These are phyloP conservation scores for Patiria pectinifera DNA, from an alignment of 53 echinoderm and acorn worm species.

Conservation along the genomic window DNA sequence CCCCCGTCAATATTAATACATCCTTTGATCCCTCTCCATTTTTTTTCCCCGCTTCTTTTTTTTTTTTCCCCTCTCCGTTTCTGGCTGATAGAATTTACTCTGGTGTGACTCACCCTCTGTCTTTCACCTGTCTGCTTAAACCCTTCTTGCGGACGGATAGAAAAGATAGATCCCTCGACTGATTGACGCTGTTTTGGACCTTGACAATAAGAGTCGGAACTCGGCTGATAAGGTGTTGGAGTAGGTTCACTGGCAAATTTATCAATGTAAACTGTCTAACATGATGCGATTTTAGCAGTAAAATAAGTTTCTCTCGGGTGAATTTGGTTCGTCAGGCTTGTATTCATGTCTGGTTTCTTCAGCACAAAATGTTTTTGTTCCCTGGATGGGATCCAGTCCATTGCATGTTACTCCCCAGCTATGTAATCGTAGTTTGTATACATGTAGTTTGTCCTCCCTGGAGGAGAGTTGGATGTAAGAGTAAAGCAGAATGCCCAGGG, in stretches of 20 bases:
- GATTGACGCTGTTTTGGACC: slow-evolving; percentile 27
- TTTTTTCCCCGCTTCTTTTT: background rate
- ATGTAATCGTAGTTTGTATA: too few species aligned
- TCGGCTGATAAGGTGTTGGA: background rate
- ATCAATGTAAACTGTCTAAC: background rate
- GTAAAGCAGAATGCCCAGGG: too few species aligned
- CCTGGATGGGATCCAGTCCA: too few species aligned
- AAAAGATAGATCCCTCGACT: slow-evolving; percentile 19
- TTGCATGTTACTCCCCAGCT: too few species aligned
- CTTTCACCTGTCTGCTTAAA: slow-evolving; percentile 45
- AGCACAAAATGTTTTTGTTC: too few species aligned
- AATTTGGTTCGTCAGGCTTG: too few species aligned
- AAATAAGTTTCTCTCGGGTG: too few species aligned
- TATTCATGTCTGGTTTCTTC: too few species aligned
- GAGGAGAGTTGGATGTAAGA: too few species aligned
- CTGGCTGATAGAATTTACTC: slow-evolving; percentile 24
- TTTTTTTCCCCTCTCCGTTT: background rate
- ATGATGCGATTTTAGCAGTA: too few species aligned
- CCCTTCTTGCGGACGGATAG: slow-evolving; percentile 30
- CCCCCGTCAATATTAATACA: slow-evolving; percentile 56
- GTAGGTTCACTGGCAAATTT: background rate
- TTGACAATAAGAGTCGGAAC: slow-evolving; percentile 10
- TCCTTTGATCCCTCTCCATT: slow-evolving; percentile 4
- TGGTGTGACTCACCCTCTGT: slow-evolving; percentile 48
- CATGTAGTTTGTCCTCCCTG: too few species aligned